A percentile compares a stretch with the other conserved stretches of the same genome.
phyloP scores from a whole-genome alignment of 2,113 vertebrate species.

The Lamprologus callipterus region DNA sequence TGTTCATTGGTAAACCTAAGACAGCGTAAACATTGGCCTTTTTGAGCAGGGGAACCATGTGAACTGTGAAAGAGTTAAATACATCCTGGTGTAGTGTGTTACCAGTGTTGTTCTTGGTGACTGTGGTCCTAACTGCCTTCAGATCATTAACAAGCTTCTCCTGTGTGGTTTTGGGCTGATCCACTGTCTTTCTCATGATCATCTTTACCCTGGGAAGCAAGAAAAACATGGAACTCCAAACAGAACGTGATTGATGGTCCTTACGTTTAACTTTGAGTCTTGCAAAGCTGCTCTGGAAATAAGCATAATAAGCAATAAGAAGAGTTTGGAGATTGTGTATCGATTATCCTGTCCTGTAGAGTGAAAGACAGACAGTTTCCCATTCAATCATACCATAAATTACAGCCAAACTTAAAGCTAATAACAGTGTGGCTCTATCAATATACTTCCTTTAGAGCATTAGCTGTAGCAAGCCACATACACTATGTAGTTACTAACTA shows the following conservation, averaged over 20 bases:
- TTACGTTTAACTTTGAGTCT: not conserved
- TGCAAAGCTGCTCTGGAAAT: not conserved
- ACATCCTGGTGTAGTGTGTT: accelerated
- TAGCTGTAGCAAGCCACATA: not conserved
- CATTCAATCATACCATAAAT: accelerated
- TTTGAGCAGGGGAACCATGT: not conserved
- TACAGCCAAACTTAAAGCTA: not conserved
- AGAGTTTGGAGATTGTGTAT: not conserved
- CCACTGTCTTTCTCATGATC: not conserved
- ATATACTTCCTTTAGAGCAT: accelerated
- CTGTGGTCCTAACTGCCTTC: not conserved
- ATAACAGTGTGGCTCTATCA: accelerated
- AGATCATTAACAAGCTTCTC: not conserved
- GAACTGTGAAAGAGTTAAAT: not conserved
- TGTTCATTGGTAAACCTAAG: accelerated
- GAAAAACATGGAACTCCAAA: not conserved
- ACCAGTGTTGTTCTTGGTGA: not conserved
- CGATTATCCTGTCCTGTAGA: not conserved
- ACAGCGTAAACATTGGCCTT: accelerated
- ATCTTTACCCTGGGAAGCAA: not conserved
- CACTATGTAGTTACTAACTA: accelerated
- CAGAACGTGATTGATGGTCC: accelerated
- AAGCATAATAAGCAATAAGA: not conserved
- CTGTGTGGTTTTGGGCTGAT: not conserved
- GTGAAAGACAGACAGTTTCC: not conserved